Evolutionary conservation across 2,797 vertebrate genomes (phyloP).

Genomic region (Catharus ustulatus): DNA sequence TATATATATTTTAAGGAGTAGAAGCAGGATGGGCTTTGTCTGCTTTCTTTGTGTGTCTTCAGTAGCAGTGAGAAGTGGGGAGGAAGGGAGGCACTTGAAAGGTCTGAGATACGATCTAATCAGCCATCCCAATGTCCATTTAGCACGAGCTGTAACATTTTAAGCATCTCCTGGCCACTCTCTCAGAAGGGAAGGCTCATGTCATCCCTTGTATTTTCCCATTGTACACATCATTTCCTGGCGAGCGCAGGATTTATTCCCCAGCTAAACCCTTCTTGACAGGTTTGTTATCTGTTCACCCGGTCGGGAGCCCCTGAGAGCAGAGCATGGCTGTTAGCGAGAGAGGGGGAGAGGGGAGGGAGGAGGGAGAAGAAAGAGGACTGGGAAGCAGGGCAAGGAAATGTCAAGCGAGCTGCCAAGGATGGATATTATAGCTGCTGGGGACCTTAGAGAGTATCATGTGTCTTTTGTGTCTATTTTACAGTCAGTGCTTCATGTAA

Average conservation of each 20-base stretch:
- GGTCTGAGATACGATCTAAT: constrained; percentile 82
- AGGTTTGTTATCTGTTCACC: constrained; percentile 92
- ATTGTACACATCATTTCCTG: constrained; percentile 87
- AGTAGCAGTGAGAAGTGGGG: constrained; percentile 63
- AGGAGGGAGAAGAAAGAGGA: constrained; percentile 73
- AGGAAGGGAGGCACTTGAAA: constrained; percentile 80
- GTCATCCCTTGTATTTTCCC: constrained; percentile 80
- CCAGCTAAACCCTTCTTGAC: constrained; percentile 85
- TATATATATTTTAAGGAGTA: constrained; percentile 9
- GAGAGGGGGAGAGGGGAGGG: constrained; percentile 66
- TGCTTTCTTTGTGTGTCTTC: constrained; percentile 76
- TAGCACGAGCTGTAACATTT: constrained; percentile 78
- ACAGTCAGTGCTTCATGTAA: constrained; percentile 80
- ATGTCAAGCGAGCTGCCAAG: constrained; percentile 91
- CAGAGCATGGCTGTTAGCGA: constrained; percentile 82
- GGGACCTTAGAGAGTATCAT: constrained; percentile 83
- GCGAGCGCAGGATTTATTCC: constrained; percentile 84
- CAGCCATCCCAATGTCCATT: constrained; percentile 78
- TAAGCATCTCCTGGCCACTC: constrained; percentile 75
- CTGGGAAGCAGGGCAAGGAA: constrained; percentile 86
- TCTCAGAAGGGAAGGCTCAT: constrained; percentile 80
- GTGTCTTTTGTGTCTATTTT: constrained; percentile 86
- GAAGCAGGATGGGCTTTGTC: constrained; percentile 73
- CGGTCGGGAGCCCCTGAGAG: constrained; percentile 85
- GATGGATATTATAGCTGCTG: constrained; percentile 90